phyloP scores from a whole-genome alignment of 2,888 invertebrate genomes.

The Drosophila fulvimacula region DNA sequence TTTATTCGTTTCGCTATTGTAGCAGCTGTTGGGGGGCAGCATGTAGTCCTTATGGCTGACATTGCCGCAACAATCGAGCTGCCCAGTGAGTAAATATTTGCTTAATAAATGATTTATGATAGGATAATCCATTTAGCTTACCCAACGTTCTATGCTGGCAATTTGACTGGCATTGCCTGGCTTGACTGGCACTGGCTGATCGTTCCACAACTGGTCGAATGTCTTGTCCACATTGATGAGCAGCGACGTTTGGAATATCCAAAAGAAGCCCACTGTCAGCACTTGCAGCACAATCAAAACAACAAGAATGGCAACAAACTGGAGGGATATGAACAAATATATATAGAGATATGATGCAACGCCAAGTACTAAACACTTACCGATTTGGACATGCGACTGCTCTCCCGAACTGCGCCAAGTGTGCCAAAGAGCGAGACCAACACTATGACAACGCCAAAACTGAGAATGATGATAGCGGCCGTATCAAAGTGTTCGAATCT shows the following conservation, averaged over 20 bases:
- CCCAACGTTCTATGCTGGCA: conserved; percentile 79
- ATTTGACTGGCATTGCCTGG: conserved; percentile 80
- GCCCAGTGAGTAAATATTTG: not conserved
- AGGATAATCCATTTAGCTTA: conserved; percentile 28
- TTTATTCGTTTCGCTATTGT: conserved; percentile 68
- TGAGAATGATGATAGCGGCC: conserved; percentile 71
- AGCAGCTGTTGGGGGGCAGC: conserved; percentile 76
- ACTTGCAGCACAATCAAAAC: conserved; percentile 72
- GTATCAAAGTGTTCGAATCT: conserved; percentile 75
- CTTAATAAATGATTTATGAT: not conserved
- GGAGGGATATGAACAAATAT: not conserved
- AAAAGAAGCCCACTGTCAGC: conserved; percentile 73
- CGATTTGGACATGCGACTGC: conserved; percentile 71
- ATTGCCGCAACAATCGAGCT: conserved; percentile 82
- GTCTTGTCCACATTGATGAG: conserved; percentile 78
- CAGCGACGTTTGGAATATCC: conserved; percentile 77
- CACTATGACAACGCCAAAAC: conserved; percentile 64
- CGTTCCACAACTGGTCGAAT: conserved; percentile 78
- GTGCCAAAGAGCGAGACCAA: conserved; percentile 69
- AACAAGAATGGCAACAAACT: conserved; percentile 73
- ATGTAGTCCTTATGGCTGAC: conserved; percentile 72
- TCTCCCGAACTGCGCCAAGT: conserved; percentile 74
- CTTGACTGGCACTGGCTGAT: conserved; percentile 77
- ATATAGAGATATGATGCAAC: not conserved
- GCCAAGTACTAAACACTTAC: conserved; percentile 51